Evolutionary conservation across 1,140 invertebrate species (phyloP), one percentile per base, ranked within the genome.

Genomic region (Araneus ventricosus): DNA sequence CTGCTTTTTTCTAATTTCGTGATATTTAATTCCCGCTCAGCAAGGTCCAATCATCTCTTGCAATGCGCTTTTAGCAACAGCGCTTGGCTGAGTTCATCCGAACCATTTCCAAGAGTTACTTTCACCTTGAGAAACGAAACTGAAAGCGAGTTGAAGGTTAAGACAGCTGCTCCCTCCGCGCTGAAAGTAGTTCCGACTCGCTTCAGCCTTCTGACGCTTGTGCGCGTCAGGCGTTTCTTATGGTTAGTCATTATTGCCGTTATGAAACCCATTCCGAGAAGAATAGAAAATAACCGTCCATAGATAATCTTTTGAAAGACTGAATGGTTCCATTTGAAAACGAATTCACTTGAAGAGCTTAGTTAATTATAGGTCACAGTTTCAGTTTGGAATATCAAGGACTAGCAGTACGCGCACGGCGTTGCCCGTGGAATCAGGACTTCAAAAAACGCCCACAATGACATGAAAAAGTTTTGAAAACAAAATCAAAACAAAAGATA

Each of bases 231-330:
- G 70, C 67, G 34, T 75, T 37, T 75, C 70, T 17, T 17, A 75
- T 37, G 70, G 70, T 34, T 75, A 75, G 70, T 75, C 70, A 75
- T 75, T 75, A 75, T 75, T 34, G 30, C 70, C 70, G 70, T 75
- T 37, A 10, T 37, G 70, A 34, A 75, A 75, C 17, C 30, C 30
- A 75, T 75, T 75, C 70, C 10, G 14, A 34, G 70, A 75, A 75
- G 30, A 75, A 75, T 75, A 75, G 30, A 75, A 75, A 75, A 75
- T 75, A 75, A 75, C 70, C 70, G 30, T 75, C 34, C 27, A 75
- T n/a, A 67, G 30, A 75, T 75, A 34, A 75, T 34, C 2, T 75
- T 75, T 37, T 75, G 30, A 27, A 22, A 34, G 17, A 20, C 70
- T 20, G 70, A 22, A 67, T 6, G 14, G 24, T 27, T 67, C 63